Base-by-base conservation (phyloP, 2,888 invertebrate genomes). In the Abrostola triplasia region DNA sequence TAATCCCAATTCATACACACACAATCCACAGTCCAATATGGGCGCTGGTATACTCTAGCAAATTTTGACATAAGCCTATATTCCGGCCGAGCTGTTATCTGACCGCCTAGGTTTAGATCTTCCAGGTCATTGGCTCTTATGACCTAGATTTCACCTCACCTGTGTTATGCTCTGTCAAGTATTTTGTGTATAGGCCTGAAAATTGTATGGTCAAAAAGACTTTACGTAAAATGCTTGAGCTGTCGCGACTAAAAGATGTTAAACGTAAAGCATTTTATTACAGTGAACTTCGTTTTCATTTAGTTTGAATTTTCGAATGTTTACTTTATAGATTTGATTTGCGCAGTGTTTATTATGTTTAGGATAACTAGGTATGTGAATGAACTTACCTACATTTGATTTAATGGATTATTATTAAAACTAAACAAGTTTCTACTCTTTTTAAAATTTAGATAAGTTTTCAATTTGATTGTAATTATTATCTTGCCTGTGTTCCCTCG, bases 81-180 rank as follows among this genome's bases (percentile, higher is more conserved):
- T 69, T 53, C 64, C 59, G 41, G 13, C 35, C 42, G 47, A 54
- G 35, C 58, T 51, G 66, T 54, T 80, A 75, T 73, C 78, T 75
- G 73, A 73, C 73, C 80, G 62, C 59, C 67, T 64, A 67, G 63
- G 56, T 59, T 73, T 70, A 70, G 73, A 67, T 70, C 73, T 82
- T 77, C 76, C 81, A 70, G 82, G 73, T 77, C 82, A 81, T 67
- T 74, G 81, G 68, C 59, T 61, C 48, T 63, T 12, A 48, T 70
- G 73, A 52, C 73, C 82, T 76, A 75, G 51, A 74, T 80, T 70
- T 64, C 42, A 36, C 47, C 55, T 57, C 53, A 79, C 59, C 56
- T 65, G 64, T 48, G 64, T 63, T 38, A 49, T 50, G 60, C 47
- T 13, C 57, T 44, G 47, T 36, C 35, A 51, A 62, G 62, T 61